Evolutionary conservation across 2,888 invertebrate genomes (phyloP), one percentile per base, ranked within the genome.

Genomic region (Trichogramma dendrolimi): DNA sequence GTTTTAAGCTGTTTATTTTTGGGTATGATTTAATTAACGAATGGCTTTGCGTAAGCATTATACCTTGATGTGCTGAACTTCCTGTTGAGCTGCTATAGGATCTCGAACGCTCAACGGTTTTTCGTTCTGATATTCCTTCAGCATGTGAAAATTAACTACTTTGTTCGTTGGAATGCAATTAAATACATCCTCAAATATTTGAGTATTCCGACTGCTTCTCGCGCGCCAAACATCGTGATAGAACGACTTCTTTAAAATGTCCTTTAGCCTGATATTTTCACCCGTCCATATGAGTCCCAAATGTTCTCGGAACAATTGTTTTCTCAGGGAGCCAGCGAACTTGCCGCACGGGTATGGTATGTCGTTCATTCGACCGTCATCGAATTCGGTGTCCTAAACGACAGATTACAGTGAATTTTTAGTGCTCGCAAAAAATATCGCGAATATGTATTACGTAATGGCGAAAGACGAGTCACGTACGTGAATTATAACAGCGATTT

Each of bases 181-280:
- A 81, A 98, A 98, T 1, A 96, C 88, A 82, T 92, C 87, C 74
- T 97, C 96, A 79, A 90, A 98, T 54, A 95, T 86, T 66, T 89
- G 86, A 0, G 97, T 96, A 76, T 99, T 99, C 46, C 81, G 81
- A 52, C 81, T 84, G 0, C 97, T 94, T 5, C 86, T 90, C 54
- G 85, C 83, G 68, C 89, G 83, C 96, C 97, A 98, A 5, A 90
- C 79, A 67, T 89, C 86, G 68, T 86, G 87, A 79, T 92, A 98
- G 82, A 99, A 98, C 10, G 86, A 79, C 64, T 91, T 88, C 61
- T 83, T 83, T 59, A 91, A 85, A n/a, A 74, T 71, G 80, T 98
- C 97, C 50, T 85, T 85, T 0, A 96, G 80, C 71, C 88, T 86
- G 7, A 87, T 73, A 6, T 78, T 74, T 58, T 79, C 76, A 48